Evolutionary conservation across 23 tunicate species (phyloP).

Genomic region (Phallusia fumigata): DNA sequence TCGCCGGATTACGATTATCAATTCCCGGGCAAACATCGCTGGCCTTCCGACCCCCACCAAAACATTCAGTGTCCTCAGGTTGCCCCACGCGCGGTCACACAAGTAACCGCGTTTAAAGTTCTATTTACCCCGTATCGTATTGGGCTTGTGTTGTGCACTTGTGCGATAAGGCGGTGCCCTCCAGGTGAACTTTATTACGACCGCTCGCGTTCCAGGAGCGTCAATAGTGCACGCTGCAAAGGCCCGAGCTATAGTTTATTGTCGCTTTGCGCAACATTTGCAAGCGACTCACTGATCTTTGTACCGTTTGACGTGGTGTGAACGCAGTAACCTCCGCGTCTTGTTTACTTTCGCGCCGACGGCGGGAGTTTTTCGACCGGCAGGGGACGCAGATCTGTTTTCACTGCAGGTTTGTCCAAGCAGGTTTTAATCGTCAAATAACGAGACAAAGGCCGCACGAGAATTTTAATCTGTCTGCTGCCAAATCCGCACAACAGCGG

Average conservation of each 20-base stretch:
- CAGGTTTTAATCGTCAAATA: not conserved
- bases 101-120: too few species aligned
- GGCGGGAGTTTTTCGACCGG: not conserved
- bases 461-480: not conserved
- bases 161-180: not conserved
- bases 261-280: not conserved
- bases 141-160: too few species aligned
- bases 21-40: not conserved
- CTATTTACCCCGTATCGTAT: too few species aligned
- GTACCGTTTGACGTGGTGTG: not conserved
- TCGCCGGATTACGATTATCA: constrained; percentile 4
- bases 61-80: too few species aligned
- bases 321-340: too few species aligned
- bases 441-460: not conserved
- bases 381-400: not conserved
- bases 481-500: not conserved
- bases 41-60: not conserved
- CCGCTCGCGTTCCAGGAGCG: not conserved
- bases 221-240: not conserved
- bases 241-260: not conserved
- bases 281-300: not conserved
- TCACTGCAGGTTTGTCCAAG: not conserved
- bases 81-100: too few species aligned
- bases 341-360: not conserved
- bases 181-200: not conserved